phyloP scores from a whole-genome alignment of 2,113 vertebrate genomes.

The Calidris pygmaea region DNA sequence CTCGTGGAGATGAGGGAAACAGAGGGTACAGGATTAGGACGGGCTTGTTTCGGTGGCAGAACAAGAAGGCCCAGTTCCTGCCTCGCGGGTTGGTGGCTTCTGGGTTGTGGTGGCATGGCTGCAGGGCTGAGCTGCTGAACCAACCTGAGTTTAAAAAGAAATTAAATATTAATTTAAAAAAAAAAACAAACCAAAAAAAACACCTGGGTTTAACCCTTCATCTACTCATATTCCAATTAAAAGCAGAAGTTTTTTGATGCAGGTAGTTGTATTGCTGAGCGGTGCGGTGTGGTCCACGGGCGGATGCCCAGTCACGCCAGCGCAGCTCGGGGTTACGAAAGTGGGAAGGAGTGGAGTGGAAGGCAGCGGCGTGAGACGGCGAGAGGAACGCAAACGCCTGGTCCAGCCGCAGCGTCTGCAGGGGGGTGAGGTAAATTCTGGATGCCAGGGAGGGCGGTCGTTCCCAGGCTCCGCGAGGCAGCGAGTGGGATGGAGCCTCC shows the following conservation, averaged over 20 bases:
- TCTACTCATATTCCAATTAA: neutral
- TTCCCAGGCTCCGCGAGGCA: neutral
- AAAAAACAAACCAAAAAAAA: too few species aligned
- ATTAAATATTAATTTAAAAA: neutral
- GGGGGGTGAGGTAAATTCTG: neutral
- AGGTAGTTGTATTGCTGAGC: neutral
- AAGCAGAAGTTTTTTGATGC: neutral
- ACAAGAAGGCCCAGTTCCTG: neutral
- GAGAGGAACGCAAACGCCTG: neutral
- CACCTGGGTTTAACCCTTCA: neutral
- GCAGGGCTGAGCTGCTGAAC: neutral
- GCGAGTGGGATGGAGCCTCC: neutral
- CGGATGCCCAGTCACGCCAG: neutral
- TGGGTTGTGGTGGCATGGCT: neutral
- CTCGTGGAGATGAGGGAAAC: neutral
- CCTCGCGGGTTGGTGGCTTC: neutral
- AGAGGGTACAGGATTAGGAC: neutral
- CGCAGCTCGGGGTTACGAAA: too few species aligned
- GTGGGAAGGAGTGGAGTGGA: rapidly evolving
- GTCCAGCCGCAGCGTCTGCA: neutral
- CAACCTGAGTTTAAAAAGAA: neutral
- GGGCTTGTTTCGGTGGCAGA: neutral
- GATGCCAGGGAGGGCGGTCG: neutral
- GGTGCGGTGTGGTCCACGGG: rapidly evolving
- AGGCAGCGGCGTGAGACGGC: rapidly evolving